These are phyloP conservation scores for Tetropium fuscum DNA, from an alignment of 2,888 invertebrate species.

Conservation along the genomic window DNA sequence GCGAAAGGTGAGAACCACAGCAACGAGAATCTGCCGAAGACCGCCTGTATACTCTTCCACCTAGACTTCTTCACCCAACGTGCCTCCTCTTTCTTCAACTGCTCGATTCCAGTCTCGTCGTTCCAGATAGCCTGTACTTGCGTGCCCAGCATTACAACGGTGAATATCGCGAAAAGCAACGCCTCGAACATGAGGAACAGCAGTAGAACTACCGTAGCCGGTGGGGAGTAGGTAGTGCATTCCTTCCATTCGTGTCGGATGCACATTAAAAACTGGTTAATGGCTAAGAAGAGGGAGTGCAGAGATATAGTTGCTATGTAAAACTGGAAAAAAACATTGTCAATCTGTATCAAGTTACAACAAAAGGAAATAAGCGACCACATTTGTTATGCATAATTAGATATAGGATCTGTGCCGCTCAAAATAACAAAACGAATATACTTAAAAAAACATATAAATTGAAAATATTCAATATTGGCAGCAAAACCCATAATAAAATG, in stretches of 20 bases:
- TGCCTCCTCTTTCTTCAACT: conserved; percentile 95
- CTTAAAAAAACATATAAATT: too few relatives aligned
- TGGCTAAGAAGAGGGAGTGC: conserved; percentile 91
- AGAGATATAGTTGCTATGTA: conserved; percentile 98
- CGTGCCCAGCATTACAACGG: conserved; percentile 96
- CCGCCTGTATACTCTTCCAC: conserved; percentile 96
- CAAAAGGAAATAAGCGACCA: too few relatives aligned
- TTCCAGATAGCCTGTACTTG: conserved; percentile 94
- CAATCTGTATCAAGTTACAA: too few relatives aligned
- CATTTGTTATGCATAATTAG: too few relatives aligned
- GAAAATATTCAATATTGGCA: too few relatives aligned
- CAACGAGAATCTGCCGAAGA: conserved; percentile 95
- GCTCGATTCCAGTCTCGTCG: conserved; percentile 99
- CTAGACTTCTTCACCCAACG: conserved; percentile 92
- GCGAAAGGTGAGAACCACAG: conserved; percentile 96
- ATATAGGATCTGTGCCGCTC: too few relatives aligned
- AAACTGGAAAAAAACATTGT: conserved; percentile 81
- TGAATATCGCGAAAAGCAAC: conserved; percentile 96
- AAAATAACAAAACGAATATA: too few relatives aligned
- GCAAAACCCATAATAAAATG: too few relatives aligned
- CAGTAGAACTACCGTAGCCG: conserved; percentile 93
- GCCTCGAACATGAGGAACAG: conserved; percentile 95
- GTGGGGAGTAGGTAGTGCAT: conserved; percentile 93
- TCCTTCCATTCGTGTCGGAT: conserved; percentile 95
- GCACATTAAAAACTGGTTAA: conserved; percentile 95